Evolutionary conservation across 2,888 invertebrate genomes (phyloP), one percentile per base, ranked within the genome.

Genomic region (Subacronicta megacephala): DNA sequence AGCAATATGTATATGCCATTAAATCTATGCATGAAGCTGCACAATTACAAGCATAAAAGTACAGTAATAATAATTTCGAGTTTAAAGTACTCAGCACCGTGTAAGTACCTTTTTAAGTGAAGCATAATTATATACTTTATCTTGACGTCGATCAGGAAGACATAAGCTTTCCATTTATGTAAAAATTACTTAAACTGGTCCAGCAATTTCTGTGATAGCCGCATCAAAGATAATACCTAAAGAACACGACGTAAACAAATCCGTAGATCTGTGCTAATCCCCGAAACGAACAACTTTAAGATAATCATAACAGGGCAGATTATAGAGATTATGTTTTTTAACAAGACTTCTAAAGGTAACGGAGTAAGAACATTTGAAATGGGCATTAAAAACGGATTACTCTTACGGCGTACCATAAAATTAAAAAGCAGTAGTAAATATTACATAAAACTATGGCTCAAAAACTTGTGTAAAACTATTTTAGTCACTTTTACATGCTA

Each of bases 391-490:
- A 72, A 64, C 57, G 65, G 69, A 74, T 77, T 72, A 77, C 63
- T 70, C 70, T 76, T 72, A 80, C 77, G 76, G 77, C 70, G 57
- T 61, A 61, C 59, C 56, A 81, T 84, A 77, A 85, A 82, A 81
- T 83, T 82, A 81, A 82, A 84, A 81, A 76, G 78, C 76, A 66
- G 77, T 62, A 72, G 69, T 84, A 80, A 81, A 78, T 68, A 62
- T 64, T 57, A 72, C 74, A 61, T 74, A 63, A 74, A 72, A 73
- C 69, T 63, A 69, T 69, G 65, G 78, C 50, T 63, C 56, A 70
- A 63, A 62, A 70, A 57, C 15, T 40, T 55, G 42, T 60, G 36
- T 65, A 52, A 47, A 63, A 68, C 75, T 80, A 78, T 80, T 79
- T 72, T 74, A 54, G 69, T 70, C 59, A 56, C 44, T 68, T 77